These are phyloP conservation scores for Nerophis ophidion DNA, from an alignment of 2,113 vertebrate species.

Conservation along the genomic window DNA sequence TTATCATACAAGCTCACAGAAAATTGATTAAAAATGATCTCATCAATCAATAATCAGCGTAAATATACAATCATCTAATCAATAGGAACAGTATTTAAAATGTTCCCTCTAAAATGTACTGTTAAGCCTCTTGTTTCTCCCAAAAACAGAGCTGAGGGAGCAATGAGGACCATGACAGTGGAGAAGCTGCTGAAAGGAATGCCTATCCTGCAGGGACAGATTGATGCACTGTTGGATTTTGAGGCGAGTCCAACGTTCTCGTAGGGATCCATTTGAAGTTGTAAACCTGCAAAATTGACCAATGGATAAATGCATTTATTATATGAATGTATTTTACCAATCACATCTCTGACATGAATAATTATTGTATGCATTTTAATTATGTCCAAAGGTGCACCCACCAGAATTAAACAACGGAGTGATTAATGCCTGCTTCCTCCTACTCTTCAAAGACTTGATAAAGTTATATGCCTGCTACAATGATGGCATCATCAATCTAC, in stretches of 20 bases:
- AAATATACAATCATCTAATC: too few relatives aligned
- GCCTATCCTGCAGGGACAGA: conserved; percentile 92
- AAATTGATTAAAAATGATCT: too few relatives aligned
- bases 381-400: conserved; percentile 80
- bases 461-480: conserved; percentile 98
- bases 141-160: conserved; percentile 84
- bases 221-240: conserved; percentile 94
- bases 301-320: neutral
- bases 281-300: conserved; percentile 3
- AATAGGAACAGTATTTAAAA: too few relatives aligned
- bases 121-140: neutral
- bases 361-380: neutral
- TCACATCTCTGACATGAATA: neutral
- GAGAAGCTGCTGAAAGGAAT: conserved; percentile 97
- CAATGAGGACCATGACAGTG: conserved; percentile 93
- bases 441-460: conserved; percentile 98
- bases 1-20: too few relatives aligned
- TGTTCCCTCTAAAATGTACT: neutral
- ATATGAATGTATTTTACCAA: neutral
- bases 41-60: too few relatives aligned
- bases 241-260: conserved; percentile 76
- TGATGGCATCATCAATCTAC: conserved; percentile 95
- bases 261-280: conserved; percentile 15
- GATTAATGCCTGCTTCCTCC: conserved; percentile 94
- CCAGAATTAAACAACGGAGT: conserved; percentile 90